Percentiles rank a stretch among this genome's conserved stretches.
These are phyloP conservation scores for Lycopodina hypogea DNA, from an alignment of 37 sponge, comb jelly and placozoan genomes.

Conservation along the genomic window DNA sequence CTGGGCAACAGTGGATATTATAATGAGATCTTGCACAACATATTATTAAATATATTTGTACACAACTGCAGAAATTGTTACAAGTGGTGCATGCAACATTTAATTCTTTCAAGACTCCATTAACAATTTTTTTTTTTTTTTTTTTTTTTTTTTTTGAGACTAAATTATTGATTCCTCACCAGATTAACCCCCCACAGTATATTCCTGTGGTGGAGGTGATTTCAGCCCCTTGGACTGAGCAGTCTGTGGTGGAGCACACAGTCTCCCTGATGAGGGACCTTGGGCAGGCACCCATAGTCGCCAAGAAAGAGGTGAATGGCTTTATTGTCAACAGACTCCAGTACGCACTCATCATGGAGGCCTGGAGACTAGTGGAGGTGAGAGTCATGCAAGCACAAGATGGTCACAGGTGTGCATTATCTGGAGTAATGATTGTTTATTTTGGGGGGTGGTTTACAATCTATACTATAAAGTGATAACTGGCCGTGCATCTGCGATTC, in stretches of 20 bases:
- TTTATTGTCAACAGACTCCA: slow-evolving; percentile 93
- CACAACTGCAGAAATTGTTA: no score
- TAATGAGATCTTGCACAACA: no score
- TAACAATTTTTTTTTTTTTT: no score
- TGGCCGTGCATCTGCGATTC: no score
- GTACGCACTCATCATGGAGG: slow-evolving; percentile 96
- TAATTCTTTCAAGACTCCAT: no score
- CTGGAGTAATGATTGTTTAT: background rate
- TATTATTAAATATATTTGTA: no score
- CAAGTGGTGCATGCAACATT: no score
- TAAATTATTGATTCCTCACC: background rate
- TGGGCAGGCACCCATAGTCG: slow-evolving; percentile 82
- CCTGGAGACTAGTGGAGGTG: slow-evolving; percentile 92
- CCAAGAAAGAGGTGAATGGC: slow-evolving; percentile 88
- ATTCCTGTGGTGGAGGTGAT: slow-evolving; percentile 86
- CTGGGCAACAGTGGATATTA: no score
- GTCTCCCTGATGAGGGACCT: slow-evolving; percentile 65
- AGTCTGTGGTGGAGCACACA: slow-evolving; percentile 31
- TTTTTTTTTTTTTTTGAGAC: background rate
- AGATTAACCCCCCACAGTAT: slow-evolving; percentile 88
- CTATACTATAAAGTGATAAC: background rate
- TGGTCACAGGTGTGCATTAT: background rate
- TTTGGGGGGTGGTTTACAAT: background rate
- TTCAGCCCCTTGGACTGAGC: slow-evolving; percentile 79
- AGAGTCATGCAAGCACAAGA: background rate